These are phyloP conservation scores for Myotis planiceps DNA, from an alignment of 2,797 vertebrate genomes.

Conservation along the genomic window DNA sequence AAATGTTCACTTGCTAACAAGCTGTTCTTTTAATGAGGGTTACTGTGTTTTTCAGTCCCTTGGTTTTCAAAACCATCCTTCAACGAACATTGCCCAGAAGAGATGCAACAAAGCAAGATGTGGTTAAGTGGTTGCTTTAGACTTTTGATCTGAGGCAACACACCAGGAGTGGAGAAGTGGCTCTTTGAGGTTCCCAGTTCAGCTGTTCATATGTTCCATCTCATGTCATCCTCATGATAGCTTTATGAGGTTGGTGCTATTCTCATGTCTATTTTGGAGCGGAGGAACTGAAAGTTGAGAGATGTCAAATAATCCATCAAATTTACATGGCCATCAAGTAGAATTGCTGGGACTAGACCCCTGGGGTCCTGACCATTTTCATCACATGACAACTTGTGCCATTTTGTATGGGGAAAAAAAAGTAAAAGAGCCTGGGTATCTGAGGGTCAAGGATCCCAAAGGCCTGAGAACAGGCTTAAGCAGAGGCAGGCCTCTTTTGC, in stretches of 20 bases:
- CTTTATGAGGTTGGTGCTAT: neutral
- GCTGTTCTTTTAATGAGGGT: neutral
- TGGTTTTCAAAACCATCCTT: neutral
- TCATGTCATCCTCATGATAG: neutral
- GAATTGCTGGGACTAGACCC: neutral
- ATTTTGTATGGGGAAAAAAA: neutral
- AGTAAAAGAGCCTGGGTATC: accelerated
- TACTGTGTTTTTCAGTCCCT: neutral
- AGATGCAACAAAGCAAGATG: neutral
- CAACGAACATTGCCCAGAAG: neutral
- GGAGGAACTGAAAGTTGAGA: neutral
- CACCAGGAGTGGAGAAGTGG: neutral
- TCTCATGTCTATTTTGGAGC: neutral
- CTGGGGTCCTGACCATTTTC: neutral
- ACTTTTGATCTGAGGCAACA: neutral
- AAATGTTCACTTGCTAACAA: neutral
- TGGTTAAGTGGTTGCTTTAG: neutral
- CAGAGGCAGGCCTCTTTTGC: neutral
- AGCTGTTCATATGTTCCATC: neutral
- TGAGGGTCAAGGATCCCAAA: neutral
- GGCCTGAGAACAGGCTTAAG: neutral
- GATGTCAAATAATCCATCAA: neutral
- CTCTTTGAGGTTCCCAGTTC: neutral
- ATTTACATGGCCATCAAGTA: neutral
- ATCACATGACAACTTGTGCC: neutral